Conservation (phyloP, 1,140 invertebrate species). For the Tribolium madens region DNA sequence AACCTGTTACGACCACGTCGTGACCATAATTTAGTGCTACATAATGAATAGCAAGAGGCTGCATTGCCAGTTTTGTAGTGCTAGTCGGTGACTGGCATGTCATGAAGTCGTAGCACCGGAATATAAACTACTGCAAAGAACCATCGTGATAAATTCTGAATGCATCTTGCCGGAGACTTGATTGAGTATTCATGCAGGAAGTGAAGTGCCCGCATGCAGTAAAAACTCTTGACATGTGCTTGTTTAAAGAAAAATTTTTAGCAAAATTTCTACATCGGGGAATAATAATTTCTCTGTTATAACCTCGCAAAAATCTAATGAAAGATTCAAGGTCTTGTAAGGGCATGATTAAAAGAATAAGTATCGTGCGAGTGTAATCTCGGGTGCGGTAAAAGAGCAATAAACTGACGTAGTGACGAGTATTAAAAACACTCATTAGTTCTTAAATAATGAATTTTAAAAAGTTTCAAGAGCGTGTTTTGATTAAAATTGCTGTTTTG, state of each 20-base stretch:
- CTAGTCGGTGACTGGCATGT: conserved; percentile 45
- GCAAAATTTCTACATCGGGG: background rate
- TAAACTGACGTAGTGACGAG: background rate
- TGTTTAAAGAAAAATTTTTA: background rate
- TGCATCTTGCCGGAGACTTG: conserved; percentile 39
- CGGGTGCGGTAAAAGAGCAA: background rate
- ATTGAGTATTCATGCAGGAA: conserved; percentile 37
- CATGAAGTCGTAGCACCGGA: conserved; percentile 18
- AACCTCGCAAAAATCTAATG: background rate
- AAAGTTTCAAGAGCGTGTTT: background rate
- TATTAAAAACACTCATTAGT: conserved; percentile 16
- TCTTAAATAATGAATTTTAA: conserved; percentile 12
- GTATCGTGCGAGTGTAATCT: background rate
- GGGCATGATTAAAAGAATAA: conserved; percentile 12
- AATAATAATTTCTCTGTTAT: background rate
- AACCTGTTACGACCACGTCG: background rate
- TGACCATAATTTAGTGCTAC: conserved; percentile 4
- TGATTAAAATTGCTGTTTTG: background rate
- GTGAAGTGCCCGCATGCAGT: conserved; percentile 13
- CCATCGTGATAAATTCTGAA: conserved; percentile 43
- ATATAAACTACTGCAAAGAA: conserved; percentile 45
- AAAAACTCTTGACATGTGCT: conserved; percentile 3
- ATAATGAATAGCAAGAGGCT: conserved; percentile 22
- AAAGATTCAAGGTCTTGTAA: conserved; percentile 12
- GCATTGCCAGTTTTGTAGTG: conserved; percentile 20